Base-by-base conservation (phyloP, 2,113 vertebrate species). In the Microcebus jonahi region DNA sequence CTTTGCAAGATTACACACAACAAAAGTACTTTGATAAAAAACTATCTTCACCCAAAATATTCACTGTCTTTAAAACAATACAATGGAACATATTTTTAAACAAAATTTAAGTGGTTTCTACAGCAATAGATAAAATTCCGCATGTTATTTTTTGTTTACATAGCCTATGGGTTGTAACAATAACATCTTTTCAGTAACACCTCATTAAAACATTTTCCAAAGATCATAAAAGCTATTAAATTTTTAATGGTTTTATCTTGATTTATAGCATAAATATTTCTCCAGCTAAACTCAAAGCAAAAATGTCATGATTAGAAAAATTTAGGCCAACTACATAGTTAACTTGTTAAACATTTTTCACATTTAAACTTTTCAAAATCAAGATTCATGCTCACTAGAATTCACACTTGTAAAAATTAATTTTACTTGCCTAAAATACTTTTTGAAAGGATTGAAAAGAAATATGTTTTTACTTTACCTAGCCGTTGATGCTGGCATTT, bases 381-480 rank as follows among this genome's bases (percentile, higher is more conserved):
- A 76, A 90, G 50, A 75, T 48, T n/a, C 48, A 57, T 55, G 67
- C 59, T 90, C 21, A 31, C 25, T 73, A 83, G 79, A 89, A 89
- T 71, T 88, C 55, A 87, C 42, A 77, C 21, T 79, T 77, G 0
- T 34, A 95, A 86, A 96, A 96, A 48, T 36, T 36, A 63, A 86
- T 63, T 89, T 84, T 57, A 84, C 14, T 82, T 95, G 77, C 39
- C 36, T 95, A 76, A 80, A 88, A 73, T 53, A 68, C 0, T 76
- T 76, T 87, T 20, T n/a, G 15, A 84, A 85, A 86, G n/a, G 12
- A 82, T 23, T 25, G 39, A 77, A 96, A 81, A 81, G 92, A 3
- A 68, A 81, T 4, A 67, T 63, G 67, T 93, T 17, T 63, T 93
- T 79, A 98, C 87, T 92, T 98, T 97, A 98, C 97, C 98, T 71